Percentiles rank a stretch among this genome's conserved stretches.
Evolutionary conservation across 2,888 invertebrate genomes (phyloP).

Genomic region (Perizoma affinitatum): DNA sequence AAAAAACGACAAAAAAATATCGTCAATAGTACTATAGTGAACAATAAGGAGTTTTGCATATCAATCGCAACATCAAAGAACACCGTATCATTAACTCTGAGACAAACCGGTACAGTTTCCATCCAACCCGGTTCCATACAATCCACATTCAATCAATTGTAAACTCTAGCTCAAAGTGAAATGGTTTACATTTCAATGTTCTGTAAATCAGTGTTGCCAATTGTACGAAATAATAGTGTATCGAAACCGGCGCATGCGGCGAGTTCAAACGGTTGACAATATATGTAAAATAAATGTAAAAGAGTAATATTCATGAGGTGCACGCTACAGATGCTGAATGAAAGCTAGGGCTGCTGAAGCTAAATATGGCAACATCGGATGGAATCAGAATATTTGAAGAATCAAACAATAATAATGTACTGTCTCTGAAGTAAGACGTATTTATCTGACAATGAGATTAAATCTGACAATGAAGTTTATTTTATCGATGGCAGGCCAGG

Average conservation of each 20-base stretch:
- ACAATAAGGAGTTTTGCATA: slow-evolving; percentile 74
- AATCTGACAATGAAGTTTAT: no score
- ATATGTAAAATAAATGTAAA: slow-evolving; percentile 68
- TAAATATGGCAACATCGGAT: no score
- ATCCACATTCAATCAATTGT: slow-evolving; percentile 22
- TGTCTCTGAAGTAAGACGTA: no score
- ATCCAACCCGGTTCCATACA: slow-evolving; percentile 18
- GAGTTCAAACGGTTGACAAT: slow-evolving; percentile 67
- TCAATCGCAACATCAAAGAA: slow-evolving; percentile 75
- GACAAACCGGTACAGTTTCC: slow-evolving; percentile 47
- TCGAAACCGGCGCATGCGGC: slow-evolving; percentile 61
- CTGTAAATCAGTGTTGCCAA: slow-evolving; percentile 35
- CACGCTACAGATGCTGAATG: slow-evolving; percentile 55
- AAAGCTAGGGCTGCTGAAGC: slow-evolving; percentile 26
- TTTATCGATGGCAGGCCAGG: no score
- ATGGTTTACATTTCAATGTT: slow-evolving; percentile 26
- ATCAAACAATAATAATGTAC: no score
- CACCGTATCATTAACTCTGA: slow-evolving; percentile 65
- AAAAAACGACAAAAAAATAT: slow-evolving; percentile 12
- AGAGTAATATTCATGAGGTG: slow-evolving; percentile 73
- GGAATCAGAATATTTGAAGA: no score
- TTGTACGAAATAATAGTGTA: slow-evolving; percentile 41
- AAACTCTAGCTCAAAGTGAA: slow-evolving; percentile 19
- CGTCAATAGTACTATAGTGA: slow-evolving; percentile 42
- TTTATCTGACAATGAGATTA: no score